Conservation (phyloP, 2,888 invertebrate species). For the Cephonodes hylas region DNA sequence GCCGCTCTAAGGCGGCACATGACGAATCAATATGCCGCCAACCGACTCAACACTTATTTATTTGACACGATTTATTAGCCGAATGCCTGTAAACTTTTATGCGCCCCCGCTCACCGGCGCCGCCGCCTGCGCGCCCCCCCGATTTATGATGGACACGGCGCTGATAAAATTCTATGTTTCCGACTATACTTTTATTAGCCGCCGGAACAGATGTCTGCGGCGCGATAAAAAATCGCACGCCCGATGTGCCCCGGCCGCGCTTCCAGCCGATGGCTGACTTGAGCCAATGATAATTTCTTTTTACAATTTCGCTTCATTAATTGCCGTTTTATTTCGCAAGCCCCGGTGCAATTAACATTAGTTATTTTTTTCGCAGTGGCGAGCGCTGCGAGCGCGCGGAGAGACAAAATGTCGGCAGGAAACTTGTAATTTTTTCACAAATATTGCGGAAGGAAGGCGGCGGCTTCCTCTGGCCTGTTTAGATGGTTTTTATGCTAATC, state of each 20-base stretch:
- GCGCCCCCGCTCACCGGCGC: constrained; percentile 59
- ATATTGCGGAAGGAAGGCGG: constrained; percentile 78
- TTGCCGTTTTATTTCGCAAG: constrained; percentile 64
- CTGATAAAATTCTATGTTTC: constrained; percentile 75
- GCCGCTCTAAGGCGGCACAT: constrained; percentile 76
- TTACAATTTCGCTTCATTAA: constrained; percentile 64
- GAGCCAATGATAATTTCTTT: constrained; percentile 55
- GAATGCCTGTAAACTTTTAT: constrained; percentile 80
- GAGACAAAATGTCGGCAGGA: constrained; percentile 74
- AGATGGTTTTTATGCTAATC: constrained; percentile 80
- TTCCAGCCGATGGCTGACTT: not conserved
- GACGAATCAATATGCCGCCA: constrained; percentile 81
- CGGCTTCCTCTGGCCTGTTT: constrained; percentile 73
- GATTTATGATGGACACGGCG: constrained; percentile 72
- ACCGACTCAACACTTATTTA: constrained; percentile 82
- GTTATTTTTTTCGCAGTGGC: constrained; percentile 58
- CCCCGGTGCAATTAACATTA: constrained; percentile 67
- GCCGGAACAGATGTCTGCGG: constrained; percentile 65
- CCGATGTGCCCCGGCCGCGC: constrained; percentile 28
- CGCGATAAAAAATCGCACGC: constrained; percentile 22
- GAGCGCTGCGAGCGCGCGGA: constrained; percentile 47
- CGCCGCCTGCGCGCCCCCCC: constrained; percentile 34
- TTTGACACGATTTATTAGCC: constrained; percentile 80
- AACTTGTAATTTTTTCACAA: constrained; percentile 77
- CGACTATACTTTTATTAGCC: constrained; percentile 68